Base-by-base conservation (phyloP, 2,888 invertebrate species). In the Ctena decussata region DNA sequence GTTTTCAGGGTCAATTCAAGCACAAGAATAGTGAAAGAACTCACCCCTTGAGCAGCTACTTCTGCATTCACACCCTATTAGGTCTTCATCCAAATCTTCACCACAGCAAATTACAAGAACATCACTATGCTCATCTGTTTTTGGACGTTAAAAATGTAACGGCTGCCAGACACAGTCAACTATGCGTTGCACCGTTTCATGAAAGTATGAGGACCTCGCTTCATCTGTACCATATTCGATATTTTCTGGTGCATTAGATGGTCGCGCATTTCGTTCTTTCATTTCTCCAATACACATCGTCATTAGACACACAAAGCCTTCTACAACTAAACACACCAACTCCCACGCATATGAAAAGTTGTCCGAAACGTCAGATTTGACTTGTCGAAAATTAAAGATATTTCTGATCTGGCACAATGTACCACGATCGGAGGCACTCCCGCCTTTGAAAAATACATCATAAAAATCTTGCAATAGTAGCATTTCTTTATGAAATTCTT, bases 401-500 rank as follows among this genome's bases (percentile, higher is more conserved):
- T 87, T 87, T 77, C 80, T 85, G 3, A 84, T 37, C 44, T 85
- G 79, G 30, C 57, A 69, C 35, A 81, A 30, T 5, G 83, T 87
- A 39, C 87, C 82, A 30, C 69, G 44, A 35, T 79, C 83, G 21
- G 81, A 44, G 24, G 72, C 77, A 49, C 77, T 87, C 21, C 76
- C 18, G 6, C 74, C 79, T 73, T 81, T 85, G 65, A 79, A 83
- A 30, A 86, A 85, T n/a, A 69, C 44, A 30, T 83, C 81, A 73
- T 74, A 87, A 32, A 74, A 77, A 49, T 87, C 87, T 53, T 89
- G 79, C 2, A 87, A 73, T 3, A 86, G 82, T 11, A 89, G 41
- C 84, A 85, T 87, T 75, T 84, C 84, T 65, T 87, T 85, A 74
- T 87, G 85, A 60, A 89, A 89, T 57, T 87, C 85, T 65, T 89